Conservation (phyloP, 2,113 vertebrate genomes). For the Zapornia atra region DNA sequence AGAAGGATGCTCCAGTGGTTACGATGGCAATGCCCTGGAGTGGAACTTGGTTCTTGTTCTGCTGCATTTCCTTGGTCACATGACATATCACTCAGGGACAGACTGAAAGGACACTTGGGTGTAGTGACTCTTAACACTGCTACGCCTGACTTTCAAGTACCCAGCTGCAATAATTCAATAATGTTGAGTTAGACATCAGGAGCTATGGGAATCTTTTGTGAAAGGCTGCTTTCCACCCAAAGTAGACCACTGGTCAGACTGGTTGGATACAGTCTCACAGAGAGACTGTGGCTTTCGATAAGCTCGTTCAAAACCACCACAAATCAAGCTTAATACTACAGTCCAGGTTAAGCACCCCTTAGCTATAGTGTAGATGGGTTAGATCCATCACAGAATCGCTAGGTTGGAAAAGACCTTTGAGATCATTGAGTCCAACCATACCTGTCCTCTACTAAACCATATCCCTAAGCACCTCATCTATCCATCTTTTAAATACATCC, state of each 20-base stretch:
- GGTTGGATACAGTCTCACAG: neutral
- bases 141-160: neutral
- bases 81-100: neutral
- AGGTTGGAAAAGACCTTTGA: too few species aligned
- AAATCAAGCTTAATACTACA: neutral
- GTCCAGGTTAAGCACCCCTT: neutral
- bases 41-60: neutral
- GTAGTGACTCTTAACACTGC: neutral
- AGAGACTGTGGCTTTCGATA: neutral
- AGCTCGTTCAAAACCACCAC: neutral
- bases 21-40: neutral
- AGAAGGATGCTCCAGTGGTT: neutral
- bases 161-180: neutral
- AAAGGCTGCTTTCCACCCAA: neutral
- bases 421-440: too few species aligned
- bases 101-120: neutral
- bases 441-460: too few species aligned
- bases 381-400: neutral
- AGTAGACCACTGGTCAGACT: neutral
- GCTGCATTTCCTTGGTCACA: neutral
- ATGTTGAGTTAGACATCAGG: neutral
- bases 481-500: too few species aligned
- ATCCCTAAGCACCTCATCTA: too few species aligned
- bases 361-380: rapidly evolving
- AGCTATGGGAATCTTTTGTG: neutral